Evolutionary conservation across 2,113 vertebrate species (phyloP), one percentile per base, ranked within the genome.

Genomic region (Corythornis vintsioides): DNA sequence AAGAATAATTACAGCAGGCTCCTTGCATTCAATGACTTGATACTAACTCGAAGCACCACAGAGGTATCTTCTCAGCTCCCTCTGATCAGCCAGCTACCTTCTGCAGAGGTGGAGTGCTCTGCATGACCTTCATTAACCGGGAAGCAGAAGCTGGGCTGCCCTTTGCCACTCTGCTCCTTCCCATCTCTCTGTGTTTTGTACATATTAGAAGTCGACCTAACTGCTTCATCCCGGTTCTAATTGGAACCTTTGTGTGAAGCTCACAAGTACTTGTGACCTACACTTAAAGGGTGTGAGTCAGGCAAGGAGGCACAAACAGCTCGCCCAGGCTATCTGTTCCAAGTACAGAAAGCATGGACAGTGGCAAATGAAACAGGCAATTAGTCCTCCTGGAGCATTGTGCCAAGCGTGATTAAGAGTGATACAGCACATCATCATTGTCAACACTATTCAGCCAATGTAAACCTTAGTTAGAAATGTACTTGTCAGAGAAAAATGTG

Each of bases 401-500:
- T 94, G 96, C 96, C 96, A 97, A 65, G 89, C 76, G 8, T 98
- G 97, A 98, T 98, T 97, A 98, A 98, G 98, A 98, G 97, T 98
- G 98, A 98, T 98, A 98, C 96, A 97, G 97, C 96, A 97, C 97
- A 98, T 97, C 97, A 97, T 97, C 97, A 97, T 97, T 98, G 97
- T 98, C 98, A 98, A 97, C 97, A 97, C 95, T 97, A 97, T 97
- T 98, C 98, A 98, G 77, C 95, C 97, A 97, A 96, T 97, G 96
- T 97, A 98, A 98, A 98, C 97, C 97, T 98, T 96, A 97, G 96
- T 97, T 97, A 97, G 96, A 98, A 97, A 97, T 97, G 97, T 96
- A 98, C 97, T 98, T 98, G 97, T 98, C 98, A 98, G 95, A 98
- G 97, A 97, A 98, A 98, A 98, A 98, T 98, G 97, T 38, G 91